These are phyloP conservation scores for Heliocidaris tuberculata DNA, from an alignment of 35 echinoderm and acorn worm genomes.

Conservation along the genomic window DNA sequence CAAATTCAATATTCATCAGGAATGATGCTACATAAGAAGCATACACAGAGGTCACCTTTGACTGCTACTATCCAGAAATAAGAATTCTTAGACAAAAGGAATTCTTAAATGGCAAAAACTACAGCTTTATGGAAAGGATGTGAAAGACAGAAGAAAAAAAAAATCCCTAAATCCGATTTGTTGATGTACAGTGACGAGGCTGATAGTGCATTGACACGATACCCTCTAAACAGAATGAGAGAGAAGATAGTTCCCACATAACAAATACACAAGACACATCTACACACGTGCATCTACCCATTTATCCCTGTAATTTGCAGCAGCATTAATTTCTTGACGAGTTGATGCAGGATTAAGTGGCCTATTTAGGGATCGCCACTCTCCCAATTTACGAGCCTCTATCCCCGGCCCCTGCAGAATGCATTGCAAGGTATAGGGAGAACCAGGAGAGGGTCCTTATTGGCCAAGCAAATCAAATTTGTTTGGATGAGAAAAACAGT, in stretches of 20 bases:
- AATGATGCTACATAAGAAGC: neutral
- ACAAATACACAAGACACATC: constrained; percentile 10
- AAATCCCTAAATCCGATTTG: neutral
- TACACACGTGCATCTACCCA: neutral
- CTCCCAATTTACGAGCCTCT: constrained; percentile 27
- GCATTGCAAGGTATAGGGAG: constrained; percentile 4
- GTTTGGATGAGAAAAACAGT: constrained; percentile 34
- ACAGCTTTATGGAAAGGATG: neutral
- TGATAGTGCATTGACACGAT: neutral
- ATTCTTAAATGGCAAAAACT: neutral
- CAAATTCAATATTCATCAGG: neutral
- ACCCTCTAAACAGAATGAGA: neutral
- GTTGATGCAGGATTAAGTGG: constrained; percentile 47
- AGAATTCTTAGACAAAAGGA: neutral
- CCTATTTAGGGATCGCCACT: constrained; percentile 46
- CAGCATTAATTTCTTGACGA: constrained; percentile 47
- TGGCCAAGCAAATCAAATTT: constrained; percentile 34
- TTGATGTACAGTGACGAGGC: neutral
- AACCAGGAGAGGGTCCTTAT: constrained; percentile 19
- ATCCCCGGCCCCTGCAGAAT: neutral
- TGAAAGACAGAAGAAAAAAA: neutral
- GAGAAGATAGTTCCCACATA: neutral
- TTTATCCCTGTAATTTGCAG: constrained; percentile 38
- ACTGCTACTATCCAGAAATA: neutral
- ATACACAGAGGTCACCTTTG: neutral